These are phyloP conservation scores for Phoronis australis DNA, from an alignment of 2,888 invertebrate species.

Conservation along the genomic window DNA sequence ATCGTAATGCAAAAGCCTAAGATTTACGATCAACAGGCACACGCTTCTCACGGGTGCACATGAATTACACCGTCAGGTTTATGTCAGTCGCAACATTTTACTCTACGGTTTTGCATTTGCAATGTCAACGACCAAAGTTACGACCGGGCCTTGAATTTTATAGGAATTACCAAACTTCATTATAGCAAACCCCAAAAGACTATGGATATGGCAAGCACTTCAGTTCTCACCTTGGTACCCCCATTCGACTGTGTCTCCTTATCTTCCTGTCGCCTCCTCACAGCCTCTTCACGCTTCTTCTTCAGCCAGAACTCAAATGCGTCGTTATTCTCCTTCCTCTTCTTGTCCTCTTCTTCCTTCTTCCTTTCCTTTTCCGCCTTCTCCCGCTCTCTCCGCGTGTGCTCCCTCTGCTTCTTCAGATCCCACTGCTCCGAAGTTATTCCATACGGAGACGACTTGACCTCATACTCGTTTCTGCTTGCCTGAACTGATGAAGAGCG, in stretches of 20 bases:
- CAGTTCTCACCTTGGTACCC: conserved; percentile 18
- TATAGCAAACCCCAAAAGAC: conserved; percentile 25
- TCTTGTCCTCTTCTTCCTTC: conserved; percentile 28
- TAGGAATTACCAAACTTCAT: neutral
- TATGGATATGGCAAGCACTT: too few relatives aligned
- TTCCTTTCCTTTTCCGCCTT: conserved; percentile 23
- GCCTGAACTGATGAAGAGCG: conserved; percentile 31
- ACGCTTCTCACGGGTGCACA: too few relatives aligned
- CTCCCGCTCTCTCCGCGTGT: conserved; percentile 9
- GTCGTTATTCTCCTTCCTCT: conserved; percentile 25
- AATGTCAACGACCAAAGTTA: too few relatives aligned
- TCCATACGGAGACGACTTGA: conserved; percentile 44
- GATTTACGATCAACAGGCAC: too few relatives aligned
- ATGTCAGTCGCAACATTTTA: too few relatives aligned
- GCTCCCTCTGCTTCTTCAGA: conserved; percentile 9
- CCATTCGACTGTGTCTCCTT: conserved; percentile 21
- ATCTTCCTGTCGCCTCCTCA: conserved; percentile 2
- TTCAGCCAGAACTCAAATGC: conserved; percentile 37
- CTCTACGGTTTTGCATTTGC: too few relatives aligned
- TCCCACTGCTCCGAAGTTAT: conserved; percentile 25
- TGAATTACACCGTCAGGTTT: too few relatives aligned
- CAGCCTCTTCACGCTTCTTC: conserved; percentile 23
- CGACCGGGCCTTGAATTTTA: neutral
- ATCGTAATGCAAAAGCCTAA: too few relatives aligned
- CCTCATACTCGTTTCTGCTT: conserved; percentile 31